A percentile compares a stretch with the other conserved stretches of the same genome.
phyloP scores from a whole-genome alignment of 1,140 invertebrate species.

The Tetraneura akinire region DNA sequence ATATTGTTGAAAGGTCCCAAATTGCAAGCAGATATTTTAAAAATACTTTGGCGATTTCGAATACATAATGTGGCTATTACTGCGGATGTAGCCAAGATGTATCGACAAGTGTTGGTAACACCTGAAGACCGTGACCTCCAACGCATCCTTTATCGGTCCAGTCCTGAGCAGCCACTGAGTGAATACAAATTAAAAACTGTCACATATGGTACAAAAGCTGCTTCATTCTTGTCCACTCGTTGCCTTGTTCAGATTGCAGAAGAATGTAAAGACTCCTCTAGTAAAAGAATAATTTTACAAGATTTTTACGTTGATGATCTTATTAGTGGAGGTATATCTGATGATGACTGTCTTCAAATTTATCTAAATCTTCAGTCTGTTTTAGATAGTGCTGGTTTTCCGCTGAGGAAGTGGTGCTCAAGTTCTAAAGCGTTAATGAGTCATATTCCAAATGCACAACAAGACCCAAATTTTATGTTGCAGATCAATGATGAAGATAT shows the following conservation, averaged over 20 bases:
- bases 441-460: background rate
- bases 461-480: background rate
- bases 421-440: background rate
- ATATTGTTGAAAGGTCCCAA: conserved; percentile 56
- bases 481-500: background rate
- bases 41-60: conserved; percentile 57
- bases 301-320: conserved; percentile 61
- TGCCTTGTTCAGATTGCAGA: conserved; percentile 56
- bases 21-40: conserved; percentile 58
- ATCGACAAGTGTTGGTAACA: conserved; percentile 57
- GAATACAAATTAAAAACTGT: conserved; percentile 57
- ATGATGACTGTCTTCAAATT: conserved; percentile 52
- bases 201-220: too few species aligned
- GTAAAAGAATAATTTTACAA: conserved; percentile 49
- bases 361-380: background rate
- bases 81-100: conserved; percentile 60
- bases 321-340: conserved; percentile 56
- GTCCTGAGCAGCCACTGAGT: conserved; percentile 52
- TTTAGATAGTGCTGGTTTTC: background rate
- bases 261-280: too few species aligned
- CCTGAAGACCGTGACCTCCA: conserved; percentile 55
- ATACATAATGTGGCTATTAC: conserved; percentile 55
- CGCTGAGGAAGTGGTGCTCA: background rate
- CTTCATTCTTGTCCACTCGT: conserved; percentile 58
- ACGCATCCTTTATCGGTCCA: conserved; percentile 55